Base-by-base conservation (phyloP, 37 sponge, comb jelly and placozoan species). In the Corticium candelabrum region DNA sequence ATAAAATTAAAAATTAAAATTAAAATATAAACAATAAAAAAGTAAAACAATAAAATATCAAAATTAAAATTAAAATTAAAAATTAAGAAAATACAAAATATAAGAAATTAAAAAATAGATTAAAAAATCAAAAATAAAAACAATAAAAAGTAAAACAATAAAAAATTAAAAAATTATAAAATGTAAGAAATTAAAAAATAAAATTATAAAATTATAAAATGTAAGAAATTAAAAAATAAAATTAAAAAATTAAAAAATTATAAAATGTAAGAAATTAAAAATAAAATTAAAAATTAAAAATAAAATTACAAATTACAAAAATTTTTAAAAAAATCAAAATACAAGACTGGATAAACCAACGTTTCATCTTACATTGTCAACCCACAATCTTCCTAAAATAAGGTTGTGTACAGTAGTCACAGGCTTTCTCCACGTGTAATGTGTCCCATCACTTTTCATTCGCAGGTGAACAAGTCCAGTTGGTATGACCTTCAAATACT, bases 381-480 rank as follows among this genome's bases (percentile, higher is more conserved):
- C 87, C 98, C 98, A 96, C 2, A 93, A 79, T 4, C 82, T 74
- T 57, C 98, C 98, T 7, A 96, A 37, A 34, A 96, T 86, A 40
- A 96, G 40, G 83, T 96, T 96, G 80, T 96, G 98, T 15, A 96
- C 83, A 27, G 86, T 90, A 3, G 91, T 88, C 80, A 81, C 71
- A 0, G 98, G 98, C 77, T 93, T 96, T 79, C 87, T 88, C 98
- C 98, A 96, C 32, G 87, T 85, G 83, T 90, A 96, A 43, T 90
- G 95, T 67, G 75, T 70, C 7, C 82, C 82, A 40, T 90, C 85
- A 7, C 68, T 68, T 41, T 85, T 85, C 0, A 89, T 80, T 57
- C 62, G 74, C 71, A 90, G 85, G 69, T 96, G 98, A 15, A 93
- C 85, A 32, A 90, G n/a, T 0, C 98, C 98, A 37, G 78, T 86